Base-by-base conservation (phyloP, 2,113 vertebrate species). In the Eudyptes chrysolophus region DNA sequence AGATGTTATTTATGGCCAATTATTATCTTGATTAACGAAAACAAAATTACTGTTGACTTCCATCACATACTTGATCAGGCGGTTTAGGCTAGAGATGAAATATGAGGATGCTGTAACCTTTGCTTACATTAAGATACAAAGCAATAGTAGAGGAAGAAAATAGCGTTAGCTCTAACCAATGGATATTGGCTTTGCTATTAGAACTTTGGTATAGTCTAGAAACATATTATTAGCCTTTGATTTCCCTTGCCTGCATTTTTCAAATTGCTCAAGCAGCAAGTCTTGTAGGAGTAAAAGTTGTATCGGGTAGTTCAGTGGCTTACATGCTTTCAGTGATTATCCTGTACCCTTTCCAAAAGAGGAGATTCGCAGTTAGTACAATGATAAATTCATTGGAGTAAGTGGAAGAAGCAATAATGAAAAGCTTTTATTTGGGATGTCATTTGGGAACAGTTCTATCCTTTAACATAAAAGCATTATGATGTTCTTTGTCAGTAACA, bases 401-500 rank as follows among this genome's bases (percentile, higher is more conserved):
- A 68, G 52, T 69, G 49, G 32, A 65, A 90, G 22, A 54, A 81
- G 57, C 68, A 78, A 82, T 94, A 60, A 79, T 87, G 52, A 76
- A 94, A 93, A 87, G n/a, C 61, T 90, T 93, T 94, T 90, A 48
- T 95, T 89, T 94, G 79, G 55, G 62, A 27, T 70, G 46, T 95
- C n/a, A 30, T 68, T 92, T 93, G 65, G 51, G n/a, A 84, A 52
- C 60, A 51, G 36, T 66, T 52, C 21, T 36, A 5, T 48, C 30
- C 55, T 57, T 65, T 75, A 89, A 70, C 55, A 48, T 70, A 90
- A 79, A 96, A 93, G 20, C 51, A 38, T 78, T 55, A 38, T 57
- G 48, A 49, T 94, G 24, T 77, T 80, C 62, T 82, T 75, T 95
- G 84, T 65, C 48, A 62, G 42, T 65, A 81, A 81, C 44, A 58